Conservation (phyloP, 2,797 vertebrate genomes). For the Silurus lanzhouensis region DNA sequence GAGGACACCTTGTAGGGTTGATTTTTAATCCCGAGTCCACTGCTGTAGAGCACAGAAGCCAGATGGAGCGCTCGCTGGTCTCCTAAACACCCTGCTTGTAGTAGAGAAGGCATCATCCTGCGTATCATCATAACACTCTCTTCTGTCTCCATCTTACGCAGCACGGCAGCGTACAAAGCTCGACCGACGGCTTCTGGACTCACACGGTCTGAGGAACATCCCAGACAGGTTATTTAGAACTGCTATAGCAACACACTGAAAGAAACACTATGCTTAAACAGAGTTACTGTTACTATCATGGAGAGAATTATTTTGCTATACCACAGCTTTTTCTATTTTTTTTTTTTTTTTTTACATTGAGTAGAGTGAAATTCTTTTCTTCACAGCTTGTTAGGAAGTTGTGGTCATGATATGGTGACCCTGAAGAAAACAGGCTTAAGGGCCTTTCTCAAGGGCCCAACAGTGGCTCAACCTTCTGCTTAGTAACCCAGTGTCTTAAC, state of each 20-base stretch:
- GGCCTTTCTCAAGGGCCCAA: too few relatives aligned
- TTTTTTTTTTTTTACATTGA: too few relatives aligned
- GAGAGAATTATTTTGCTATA: not conserved
- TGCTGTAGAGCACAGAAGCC: conserved; percentile 72
- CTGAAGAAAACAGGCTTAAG: too few relatives aligned
- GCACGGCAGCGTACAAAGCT: conserved; percentile 67
- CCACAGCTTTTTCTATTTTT: too few relatives aligned
- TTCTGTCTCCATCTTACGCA: conserved; percentile 60
- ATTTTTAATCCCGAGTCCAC: conserved; percentile 69
- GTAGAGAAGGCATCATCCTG: conserved; percentile 69
- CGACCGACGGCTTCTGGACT: conserved; percentile 63
- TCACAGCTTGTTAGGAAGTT: too few relatives aligned
- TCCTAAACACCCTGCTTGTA: conserved; percentile 77
- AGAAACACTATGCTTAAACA: not conserved
- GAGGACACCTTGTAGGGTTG: conserved; percentile 68
- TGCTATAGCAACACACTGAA: not conserved
- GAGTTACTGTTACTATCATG: not conserved
- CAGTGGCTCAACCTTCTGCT: too few relatives aligned
- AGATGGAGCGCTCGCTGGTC: conserved; percentile 72
- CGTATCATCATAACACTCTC: conserved; percentile 54
- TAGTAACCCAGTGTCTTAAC: too few relatives aligned
- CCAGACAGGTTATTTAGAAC: too few relatives aligned
- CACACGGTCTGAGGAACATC: conserved; percentile 41
- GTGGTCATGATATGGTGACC: too few relatives aligned
- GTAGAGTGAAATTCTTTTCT: too few relatives aligned